phyloP scores from a whole-genome alignment of 1,140 invertebrate genomes.

The Drosophila persimilis region DNA sequence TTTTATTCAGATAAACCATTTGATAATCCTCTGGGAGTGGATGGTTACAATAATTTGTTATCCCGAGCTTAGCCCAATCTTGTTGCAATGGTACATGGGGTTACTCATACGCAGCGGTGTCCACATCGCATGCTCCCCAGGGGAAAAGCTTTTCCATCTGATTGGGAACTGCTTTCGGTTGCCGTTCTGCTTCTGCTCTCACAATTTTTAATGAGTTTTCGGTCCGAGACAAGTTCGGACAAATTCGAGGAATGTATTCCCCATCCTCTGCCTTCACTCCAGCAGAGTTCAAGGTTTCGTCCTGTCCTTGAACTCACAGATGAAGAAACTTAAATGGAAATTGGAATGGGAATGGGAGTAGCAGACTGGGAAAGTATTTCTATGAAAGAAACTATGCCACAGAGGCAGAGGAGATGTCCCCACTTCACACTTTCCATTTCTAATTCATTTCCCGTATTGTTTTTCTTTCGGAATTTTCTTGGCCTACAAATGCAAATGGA shows the following conservation, averaged over 20 bases:
- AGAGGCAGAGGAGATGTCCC: not conserved
- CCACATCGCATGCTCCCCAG: not conserved
- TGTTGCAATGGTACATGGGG: not conserved
- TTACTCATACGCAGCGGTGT: constrained; percentile 35
- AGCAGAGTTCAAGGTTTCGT: constrained; percentile 33
- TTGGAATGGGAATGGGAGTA: not conserved
- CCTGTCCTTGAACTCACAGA: constrained; percentile 42
- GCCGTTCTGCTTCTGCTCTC: constrained; percentile 2
- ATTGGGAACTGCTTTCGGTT: constrained; percentile 31
- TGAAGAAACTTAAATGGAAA: constrained; percentile 13
- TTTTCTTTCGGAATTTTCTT: constrained; percentile 14
- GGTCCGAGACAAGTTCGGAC: constrained; percentile 17
- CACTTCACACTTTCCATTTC: constrained; percentile 6
- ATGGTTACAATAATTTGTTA: not conserved
- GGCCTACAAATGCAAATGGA: constrained; percentile 55
- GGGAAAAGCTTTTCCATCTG: constrained; percentile 6
- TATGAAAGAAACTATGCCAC: not conserved
- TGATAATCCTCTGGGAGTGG: too few species aligned
- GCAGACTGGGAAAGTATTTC: not conserved
- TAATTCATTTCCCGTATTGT: constrained; percentile 18
- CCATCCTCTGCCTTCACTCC: not conserved
- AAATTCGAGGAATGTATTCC: constrained; percentile 24
- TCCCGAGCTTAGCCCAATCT: too few species aligned
- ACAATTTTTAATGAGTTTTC: constrained; percentile 43
- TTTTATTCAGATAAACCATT: not conserved